A percentile compares a stretch with the other conserved stretches of the same genome.
phyloP scores from a whole-genome alignment of 1,140 invertebrate genomes.

The Lepidurus couesii region DNA sequence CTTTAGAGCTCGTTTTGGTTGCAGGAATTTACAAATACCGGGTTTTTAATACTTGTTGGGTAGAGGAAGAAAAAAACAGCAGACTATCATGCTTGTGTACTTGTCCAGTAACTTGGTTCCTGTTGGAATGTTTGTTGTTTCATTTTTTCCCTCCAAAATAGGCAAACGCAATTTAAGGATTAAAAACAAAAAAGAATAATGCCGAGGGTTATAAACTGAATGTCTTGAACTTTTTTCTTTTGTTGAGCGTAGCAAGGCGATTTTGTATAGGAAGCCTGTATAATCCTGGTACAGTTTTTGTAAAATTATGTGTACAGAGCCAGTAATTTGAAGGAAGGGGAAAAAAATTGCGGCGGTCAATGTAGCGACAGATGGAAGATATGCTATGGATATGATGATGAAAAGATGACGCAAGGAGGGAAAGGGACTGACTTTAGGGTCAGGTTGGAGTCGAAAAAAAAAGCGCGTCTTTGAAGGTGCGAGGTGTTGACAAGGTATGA shows the following conservation, averaged over 20 bases:
- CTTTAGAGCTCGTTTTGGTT: not conserved
- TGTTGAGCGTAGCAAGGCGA: not conserved
- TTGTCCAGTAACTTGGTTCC: slow-evolving; percentile 21
- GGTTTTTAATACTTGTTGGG: not conserved
- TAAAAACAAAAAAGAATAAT: not conserved
- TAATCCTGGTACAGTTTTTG: slow-evolving; percentile 19
- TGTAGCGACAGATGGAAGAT: not conserved
- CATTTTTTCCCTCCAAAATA: not conserved
- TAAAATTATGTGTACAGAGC: slow-evolving; percentile 16
- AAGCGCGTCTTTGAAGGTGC: not conserved
- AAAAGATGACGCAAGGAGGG: not conserved
- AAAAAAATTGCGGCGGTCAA: not conserved
- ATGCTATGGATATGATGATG: not conserved
- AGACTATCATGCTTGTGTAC: slow-evolving; percentile 16
- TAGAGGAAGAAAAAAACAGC: not conserved
- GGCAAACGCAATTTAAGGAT: not conserved
- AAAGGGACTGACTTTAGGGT: not conserved
- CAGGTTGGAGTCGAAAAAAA: not conserved
- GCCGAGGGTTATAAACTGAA: not conserved
- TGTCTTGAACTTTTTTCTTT: not conserved
- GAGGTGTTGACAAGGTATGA: slow-evolving; percentile 10
- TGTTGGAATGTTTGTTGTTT: slow-evolving; percentile 19
- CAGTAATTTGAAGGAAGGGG: not conserved
- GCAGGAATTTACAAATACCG: slow-evolving; percentile 1
- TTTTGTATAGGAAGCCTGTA: slow-evolving; percentile 10